A percentile compares a stretch with the other conserved stretches of the same genome.
Conservation (phyloP, 2,888 invertebrate genomes). For the Drosophila mimetica region DNA sequence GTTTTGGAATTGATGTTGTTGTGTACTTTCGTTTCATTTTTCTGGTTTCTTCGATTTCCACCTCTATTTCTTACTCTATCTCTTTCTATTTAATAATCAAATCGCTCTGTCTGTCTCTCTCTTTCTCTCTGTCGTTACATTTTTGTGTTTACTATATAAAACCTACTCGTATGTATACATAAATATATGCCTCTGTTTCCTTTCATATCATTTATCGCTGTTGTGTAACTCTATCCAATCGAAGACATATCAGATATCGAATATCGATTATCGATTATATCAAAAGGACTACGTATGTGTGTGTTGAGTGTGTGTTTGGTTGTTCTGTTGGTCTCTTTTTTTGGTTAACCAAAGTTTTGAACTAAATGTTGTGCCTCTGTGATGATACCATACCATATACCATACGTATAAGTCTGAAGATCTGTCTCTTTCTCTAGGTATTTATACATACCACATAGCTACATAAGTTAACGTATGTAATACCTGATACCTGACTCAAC, state of each 20-base stretch:
- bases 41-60: constrained; percentile 22
- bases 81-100: constrained; percentile 39
- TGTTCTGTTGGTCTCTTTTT: constrained; percentile 12
- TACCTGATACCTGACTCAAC: constrained; percentile 23
- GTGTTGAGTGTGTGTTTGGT: constrained; percentile 18
- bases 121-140: constrained; percentile 40
- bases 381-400: constrained; percentile 32
- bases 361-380: constrained; percentile 52
- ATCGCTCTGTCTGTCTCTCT: constrained; percentile 57
- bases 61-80: constrained; percentile 47
- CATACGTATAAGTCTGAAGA: constrained; percentile 66
- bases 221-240: constrained; percentile 60
- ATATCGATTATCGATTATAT: constrained; percentile 27
- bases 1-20: constrained; percentile 26
- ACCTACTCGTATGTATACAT: constrained; percentile 70
- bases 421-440: constrained; percentile 62
- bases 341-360: constrained; percentile 27
- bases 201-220: constrained; percentile 68
- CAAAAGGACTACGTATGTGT: constrained; percentile 23
- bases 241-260: constrained; percentile 16
- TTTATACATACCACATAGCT: constrained; percentile 29
- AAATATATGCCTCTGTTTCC: constrained; percentile 74
- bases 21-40: constrained; percentile 23
- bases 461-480: constrained; percentile 12
- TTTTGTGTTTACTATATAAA: constrained; percentile 65